Evolutionary conservation across 2,113 vertebrate genomes (phyloP).

Genomic region (Noturus placidus): DNA sequence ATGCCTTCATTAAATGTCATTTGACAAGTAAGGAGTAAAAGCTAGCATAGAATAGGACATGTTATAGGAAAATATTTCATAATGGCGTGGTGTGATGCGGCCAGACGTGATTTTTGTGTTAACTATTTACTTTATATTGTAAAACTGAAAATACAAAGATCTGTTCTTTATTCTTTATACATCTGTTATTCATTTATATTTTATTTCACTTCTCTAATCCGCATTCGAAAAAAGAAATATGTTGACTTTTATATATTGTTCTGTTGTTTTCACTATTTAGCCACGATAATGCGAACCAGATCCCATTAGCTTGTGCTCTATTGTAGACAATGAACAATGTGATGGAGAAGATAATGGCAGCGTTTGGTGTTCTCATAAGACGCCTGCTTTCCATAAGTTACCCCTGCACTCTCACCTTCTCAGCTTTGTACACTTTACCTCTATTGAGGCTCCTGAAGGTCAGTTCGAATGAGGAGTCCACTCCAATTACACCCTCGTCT

Average conservation of each 20-base stretch:
- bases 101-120: too few species aligned
- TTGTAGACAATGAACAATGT: conserved; percentile 10
- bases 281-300: not conserved
- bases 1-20: not conserved
- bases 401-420: not conserved
- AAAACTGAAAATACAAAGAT: too few species aligned
- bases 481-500: conserved; percentile 24
- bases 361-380: conserved; percentile 46
- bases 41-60: not conserved
- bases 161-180: too few species aligned
- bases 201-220: not conserved
- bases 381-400: conserved; percentile 25
- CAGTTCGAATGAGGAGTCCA: conserved; percentile 29
- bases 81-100: too few species aligned
- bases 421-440: conserved; percentile 15
- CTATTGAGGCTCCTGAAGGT: conserved; percentile 11
- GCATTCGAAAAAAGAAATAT: not conserved
- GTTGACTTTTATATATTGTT: not conserved
- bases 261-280: not conserved
- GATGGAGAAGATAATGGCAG: conserved; percentile 46
- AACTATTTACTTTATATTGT: too few species aligned
- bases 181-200: not conserved
- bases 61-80: not conserved
- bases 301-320: conserved; percentile 1
- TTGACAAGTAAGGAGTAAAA: not conserved